Base-by-base conservation (phyloP, 2,888 invertebrate species). In the Aspidiotus rigidus region DNA sequence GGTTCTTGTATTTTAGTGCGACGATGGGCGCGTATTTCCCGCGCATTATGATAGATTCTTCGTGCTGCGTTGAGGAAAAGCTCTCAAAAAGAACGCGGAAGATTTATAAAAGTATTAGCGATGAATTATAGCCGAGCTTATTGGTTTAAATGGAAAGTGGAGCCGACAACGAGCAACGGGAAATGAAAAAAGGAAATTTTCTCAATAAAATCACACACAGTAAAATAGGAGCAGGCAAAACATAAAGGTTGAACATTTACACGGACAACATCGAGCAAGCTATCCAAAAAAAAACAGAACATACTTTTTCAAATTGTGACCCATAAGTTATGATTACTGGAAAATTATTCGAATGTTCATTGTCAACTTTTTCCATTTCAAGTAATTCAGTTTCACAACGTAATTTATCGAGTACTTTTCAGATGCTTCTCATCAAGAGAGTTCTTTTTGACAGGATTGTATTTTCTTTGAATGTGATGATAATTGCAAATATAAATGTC, bases 61-160 rank as follows among this genome's bases (percentile, higher is more conserved):
- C 42, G 7, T 41, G 28, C 9, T 7, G 56, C 8, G 28, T 28
- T 62, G 42, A 62, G 42, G 62, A 62, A 62, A 62, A 62, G 42
- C 62, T 41, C 62, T 62, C 62, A 62, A 62, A 62, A 62, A 41
- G 42, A 62, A 15, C 42, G 42, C 62, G 39, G 62, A 62, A 62
- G 62, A 62, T 62, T 62, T 62, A 62, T 62, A 62, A 62, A 62
- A 62, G 62, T 62, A 62, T 62, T 62, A 62, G 44, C 41, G 62
- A 62, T 62, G 62, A 62, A 44, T 62, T 62, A 62, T 62, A 62
- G 62, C 62, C 42, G 17, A 62, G 62, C 62, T 62, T 62, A 62
- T 62, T 41, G 41, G 62, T 62, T 62, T 62, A 62, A 62, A 62
- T 62, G 62, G 62, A 44, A 62, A 62, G 42, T 28, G 10, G 44